A percentile compares a stretch with the other conserved stretches of the same genome.
phyloP scores from a whole-genome alignment of 2,888 invertebrate species.

The Caenorhabditis doughertyi region DNA sequence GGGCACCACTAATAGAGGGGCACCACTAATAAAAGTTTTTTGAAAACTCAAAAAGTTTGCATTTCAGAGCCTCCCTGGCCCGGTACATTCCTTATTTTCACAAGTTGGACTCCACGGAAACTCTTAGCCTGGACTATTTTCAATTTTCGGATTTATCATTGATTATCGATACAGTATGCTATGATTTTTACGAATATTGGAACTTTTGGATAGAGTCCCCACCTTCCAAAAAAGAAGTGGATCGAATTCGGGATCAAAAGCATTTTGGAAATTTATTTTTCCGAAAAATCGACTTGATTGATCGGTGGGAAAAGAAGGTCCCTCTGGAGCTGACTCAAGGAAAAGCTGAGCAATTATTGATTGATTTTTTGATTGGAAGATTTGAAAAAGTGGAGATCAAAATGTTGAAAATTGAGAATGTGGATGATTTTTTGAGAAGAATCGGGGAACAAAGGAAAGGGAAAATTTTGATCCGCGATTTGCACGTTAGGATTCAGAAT shows the following conservation, averaged over 20 bases:
- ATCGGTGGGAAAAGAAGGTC: slow-evolving; percentile 2
- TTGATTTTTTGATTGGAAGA: slow-evolving; percentile 8
- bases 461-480: background rate
- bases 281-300: background rate
- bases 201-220: background rate
- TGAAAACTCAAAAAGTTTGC: no score
- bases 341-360: background rate
- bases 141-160: background rate
- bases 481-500: background rate
- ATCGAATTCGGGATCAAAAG: background rate
- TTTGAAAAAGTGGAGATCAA: background rate
- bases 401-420: slow-evolving; percentile 1
- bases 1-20: no score
- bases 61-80: slow-evolving; percentile 2
- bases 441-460: background rate
- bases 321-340: background rate
- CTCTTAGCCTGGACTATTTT: background rate
- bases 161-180: background rate
- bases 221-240: slow-evolving; percentile 6
- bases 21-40: no score
- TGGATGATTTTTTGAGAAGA: slow-evolving; percentile 1
- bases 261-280: slow-evolving; percentile 16
- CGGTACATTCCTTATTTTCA: background rate
- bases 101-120: background rate
- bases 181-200: slow-evolving; percentile 16